Evolutionary conservation across 2,113 vertebrate genomes (phyloP).

Genomic region (Mungos mungo): DNA sequence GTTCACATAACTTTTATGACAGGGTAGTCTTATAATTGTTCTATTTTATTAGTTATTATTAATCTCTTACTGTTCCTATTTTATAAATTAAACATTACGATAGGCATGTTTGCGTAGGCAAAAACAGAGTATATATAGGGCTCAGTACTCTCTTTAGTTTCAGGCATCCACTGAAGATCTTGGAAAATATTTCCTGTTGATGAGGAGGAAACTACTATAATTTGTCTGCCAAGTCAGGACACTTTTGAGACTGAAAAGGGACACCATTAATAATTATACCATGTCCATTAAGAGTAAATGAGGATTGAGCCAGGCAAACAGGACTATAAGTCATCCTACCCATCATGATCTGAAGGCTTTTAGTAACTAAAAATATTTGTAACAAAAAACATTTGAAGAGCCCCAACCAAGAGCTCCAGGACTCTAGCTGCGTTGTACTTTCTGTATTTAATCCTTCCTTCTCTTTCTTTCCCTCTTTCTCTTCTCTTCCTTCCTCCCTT

Average conservation of each 20-base stretch:
- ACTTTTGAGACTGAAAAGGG: neutral
- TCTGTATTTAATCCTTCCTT: neutral
- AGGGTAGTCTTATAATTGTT: neutral
- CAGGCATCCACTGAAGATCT: neutral
- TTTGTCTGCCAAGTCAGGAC: neutral
- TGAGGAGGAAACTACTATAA: neutral
- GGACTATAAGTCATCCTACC: neutral
- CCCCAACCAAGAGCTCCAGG: neutral
- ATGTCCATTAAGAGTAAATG: neutral
- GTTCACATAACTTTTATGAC: neutral
- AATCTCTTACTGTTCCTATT: neutral
- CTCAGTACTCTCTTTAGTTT: neutral
- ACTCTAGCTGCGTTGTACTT: neutral
- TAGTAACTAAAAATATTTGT: neutral
- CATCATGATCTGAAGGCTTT: neutral
- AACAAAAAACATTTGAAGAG: neutral
- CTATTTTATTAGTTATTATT: neutral
- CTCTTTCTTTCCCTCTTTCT: neutral
- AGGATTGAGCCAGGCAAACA: neutral
- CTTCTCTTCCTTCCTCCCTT: neutral
- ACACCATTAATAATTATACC: neutral
- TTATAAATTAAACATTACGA: neutral
- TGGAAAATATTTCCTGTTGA: neutral
- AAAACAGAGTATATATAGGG: neutral
- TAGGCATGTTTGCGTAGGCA: neutral